Evolutionary conservation across 2,113 vertebrate species (phyloP).

Genomic region (Mugil cephalus): DNA sequence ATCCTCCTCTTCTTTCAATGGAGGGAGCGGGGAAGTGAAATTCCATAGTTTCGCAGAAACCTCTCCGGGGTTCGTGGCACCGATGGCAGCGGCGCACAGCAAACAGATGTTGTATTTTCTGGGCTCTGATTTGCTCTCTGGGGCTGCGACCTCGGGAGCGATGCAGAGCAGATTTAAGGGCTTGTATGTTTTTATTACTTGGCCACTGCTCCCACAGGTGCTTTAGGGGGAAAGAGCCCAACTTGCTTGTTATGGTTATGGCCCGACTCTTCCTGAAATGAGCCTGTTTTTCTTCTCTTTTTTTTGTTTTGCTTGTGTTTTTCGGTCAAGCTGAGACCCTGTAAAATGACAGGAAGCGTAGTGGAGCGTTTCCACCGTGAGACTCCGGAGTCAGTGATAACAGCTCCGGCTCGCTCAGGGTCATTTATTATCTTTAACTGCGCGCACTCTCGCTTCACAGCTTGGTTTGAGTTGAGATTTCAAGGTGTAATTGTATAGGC

Average conservation of each 20-base stretch:
- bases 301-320: conserved; percentile 32
- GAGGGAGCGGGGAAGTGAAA: conserved; percentile 36
- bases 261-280: conserved; percentile 48
- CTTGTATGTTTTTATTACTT: conserved; percentile 73
- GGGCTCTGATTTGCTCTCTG: conserved; percentile 37
- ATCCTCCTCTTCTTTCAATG: conserved; percentile 57
- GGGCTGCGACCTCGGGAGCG: conserved; percentile 50
- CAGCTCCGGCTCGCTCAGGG: conserved; percentile 28
- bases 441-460: conserved; percentile 29
- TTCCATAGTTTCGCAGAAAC: conserved; percentile 36
- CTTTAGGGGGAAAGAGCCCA: conserved; percentile 48
- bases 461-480: conserved; percentile 24
- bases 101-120: conserved; percentile 68
- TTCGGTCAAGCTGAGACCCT: conserved; percentile 26
- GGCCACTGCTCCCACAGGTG: conserved; percentile 73
- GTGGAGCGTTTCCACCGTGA: conserved; percentile 50
- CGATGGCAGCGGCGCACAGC: conserved; percentile 28
- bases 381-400: conserved; percentile 53
- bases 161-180: conserved; percentile 70
- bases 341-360: conserved; percentile 64
- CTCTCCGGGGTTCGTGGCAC: conserved; percentile 27
- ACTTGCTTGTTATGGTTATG: conserved; percentile 69
- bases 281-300: conserved; percentile 14
- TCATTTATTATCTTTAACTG: conserved; percentile 64
- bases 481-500: conserved; percentile 31